These are phyloP conservation scores for Pelagia noctiluca DNA, from an alignment of 30 jellyfish, hydroid and myxozoan species.

Conservation along the genomic window DNA sequence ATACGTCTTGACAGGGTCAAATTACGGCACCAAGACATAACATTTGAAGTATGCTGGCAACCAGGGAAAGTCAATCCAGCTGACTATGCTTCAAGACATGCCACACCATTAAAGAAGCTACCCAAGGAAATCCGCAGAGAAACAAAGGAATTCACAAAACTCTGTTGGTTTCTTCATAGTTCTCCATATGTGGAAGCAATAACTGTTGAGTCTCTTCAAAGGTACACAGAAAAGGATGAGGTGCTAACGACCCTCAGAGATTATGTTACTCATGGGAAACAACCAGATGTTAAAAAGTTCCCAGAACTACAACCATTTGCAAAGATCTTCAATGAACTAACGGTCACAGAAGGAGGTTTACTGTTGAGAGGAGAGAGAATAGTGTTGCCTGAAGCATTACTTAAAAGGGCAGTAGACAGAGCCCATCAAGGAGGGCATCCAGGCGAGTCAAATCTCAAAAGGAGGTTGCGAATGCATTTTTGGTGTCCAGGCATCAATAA, in stretches of 20 bases:
- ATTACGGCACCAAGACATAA: constrained; percentile 45
- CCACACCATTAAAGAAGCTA: too few relatives aligned
- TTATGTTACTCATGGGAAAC: constrained; percentile 3
- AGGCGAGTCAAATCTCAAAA: constrained; percentile 34
- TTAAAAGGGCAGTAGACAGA: constrained; percentile 49
- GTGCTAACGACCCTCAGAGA: constrained; percentile 37
- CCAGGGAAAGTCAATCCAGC: constrained; percentile 57
- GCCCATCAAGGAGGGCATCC: constrained; percentile 78
- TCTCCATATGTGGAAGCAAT: constrained; percentile 57
- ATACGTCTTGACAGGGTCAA: constrained; percentile 38
- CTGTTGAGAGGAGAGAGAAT: constrained; percentile 38
- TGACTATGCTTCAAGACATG: constrained; percentile 39
- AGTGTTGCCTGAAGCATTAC: constrained; percentile 45
- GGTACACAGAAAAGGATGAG: constrained; percentile 8
- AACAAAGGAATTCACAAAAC: constrained; percentile 30
- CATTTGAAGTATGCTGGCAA: constrained; percentile 14
- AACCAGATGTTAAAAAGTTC: constrained; percentile 6
- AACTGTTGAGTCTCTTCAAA: constrained; percentile 31
- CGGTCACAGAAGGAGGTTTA: constrained; percentile 63
- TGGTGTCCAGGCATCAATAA: constrained; percentile 64
- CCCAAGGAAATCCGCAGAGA: not conserved
- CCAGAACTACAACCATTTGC: constrained; percentile 33
- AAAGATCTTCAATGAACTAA: constrained; percentile 43
- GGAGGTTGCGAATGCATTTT: constrained; percentile 55
- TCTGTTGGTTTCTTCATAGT: constrained; percentile 42